phyloP scores from a whole-genome alignment of 2,113 vertebrate species.

The Pogonocichla stellata region DNA sequence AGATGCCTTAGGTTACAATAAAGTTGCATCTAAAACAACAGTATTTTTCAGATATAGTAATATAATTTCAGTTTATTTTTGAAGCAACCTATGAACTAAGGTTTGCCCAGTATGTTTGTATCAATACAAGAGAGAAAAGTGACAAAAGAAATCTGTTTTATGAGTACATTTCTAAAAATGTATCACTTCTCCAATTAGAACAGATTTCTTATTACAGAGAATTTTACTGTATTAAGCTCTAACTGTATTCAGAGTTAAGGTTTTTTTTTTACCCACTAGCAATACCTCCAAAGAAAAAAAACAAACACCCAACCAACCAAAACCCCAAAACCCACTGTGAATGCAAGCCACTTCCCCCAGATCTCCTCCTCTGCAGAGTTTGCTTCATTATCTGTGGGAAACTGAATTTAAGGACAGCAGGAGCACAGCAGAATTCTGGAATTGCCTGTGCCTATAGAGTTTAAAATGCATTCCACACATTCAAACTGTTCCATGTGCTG shows the following conservation, averaged over 20 bases:
- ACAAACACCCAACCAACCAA: conserved; percentile 6
- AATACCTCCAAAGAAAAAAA: background rate
- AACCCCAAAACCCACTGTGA: background rate
- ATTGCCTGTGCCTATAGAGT: background rate
- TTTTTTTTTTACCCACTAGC: background rate
- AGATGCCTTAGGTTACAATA: background rate
- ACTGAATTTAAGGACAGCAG: background rate
- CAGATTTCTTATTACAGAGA: background rate
- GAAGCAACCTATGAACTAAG: background rate
- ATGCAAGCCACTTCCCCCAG: conserved; percentile 13
- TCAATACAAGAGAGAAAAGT: background rate
- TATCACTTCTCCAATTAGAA: background rate
- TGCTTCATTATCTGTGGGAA: background rate
- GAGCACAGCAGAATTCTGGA: conserved; percentile 2
- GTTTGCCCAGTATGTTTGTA: background rate
- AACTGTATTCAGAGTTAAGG: background rate
- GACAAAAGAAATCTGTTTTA: background rate
- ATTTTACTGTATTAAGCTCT: background rate
- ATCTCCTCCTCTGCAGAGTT: conserved; percentile 9
- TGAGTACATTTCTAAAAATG: background rate
- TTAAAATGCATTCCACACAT: background rate
- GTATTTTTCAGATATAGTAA: background rate
- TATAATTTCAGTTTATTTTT: background rate
- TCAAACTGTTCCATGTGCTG: background rate
- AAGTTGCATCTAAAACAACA: background rate